These are phyloP conservation scores for Seriola aureovittata DNA, from an alignment of 2,113 vertebrate species.

Conservation along the genomic window DNA sequence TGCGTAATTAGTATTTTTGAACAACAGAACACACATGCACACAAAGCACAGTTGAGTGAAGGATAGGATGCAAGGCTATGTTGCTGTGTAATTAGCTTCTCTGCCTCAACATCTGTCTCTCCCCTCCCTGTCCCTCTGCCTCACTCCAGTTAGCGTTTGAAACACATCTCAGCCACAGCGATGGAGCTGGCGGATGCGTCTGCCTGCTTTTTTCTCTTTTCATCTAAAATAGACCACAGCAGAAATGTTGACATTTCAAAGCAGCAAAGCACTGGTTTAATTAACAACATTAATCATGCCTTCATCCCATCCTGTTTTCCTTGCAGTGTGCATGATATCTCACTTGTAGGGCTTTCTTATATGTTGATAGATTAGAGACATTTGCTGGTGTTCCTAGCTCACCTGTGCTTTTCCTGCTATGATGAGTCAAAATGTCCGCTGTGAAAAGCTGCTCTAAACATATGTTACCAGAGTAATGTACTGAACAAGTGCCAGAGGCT, in stretches of 20 bases:
- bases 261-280: neutral
- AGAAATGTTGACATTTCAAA: neutral
- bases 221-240: slow-evolving; percentile 3
- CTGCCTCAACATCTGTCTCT: slow-evolving; percentile 25
- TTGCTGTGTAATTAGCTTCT: slow-evolving; percentile 34
- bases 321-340: neutral
- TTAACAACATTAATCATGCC: neutral
- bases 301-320: neutral
- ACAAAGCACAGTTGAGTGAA: slow-evolving; percentile 12
- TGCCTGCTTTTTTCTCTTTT: neutral
- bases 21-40: too few relatives aligned
- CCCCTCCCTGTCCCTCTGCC: neutral
- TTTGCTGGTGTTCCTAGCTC: neutral
- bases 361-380: neutral
- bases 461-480: too few relatives aligned
- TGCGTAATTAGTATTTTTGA: slow-evolving; percentile 29
- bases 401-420: too few relatives aligned
- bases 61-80: slow-evolving; percentile 6
- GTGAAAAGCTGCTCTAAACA: neutral
- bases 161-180: neutral
- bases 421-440: neutral
- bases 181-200: neutral
- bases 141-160: neutral
- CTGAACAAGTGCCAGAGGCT: too few relatives aligned
- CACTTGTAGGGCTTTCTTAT: neutral